These are phyloP conservation scores for Eurystomus gularis DNA, from an alignment of 2,113 vertebrate genomes.

Conservation along the genomic window DNA sequence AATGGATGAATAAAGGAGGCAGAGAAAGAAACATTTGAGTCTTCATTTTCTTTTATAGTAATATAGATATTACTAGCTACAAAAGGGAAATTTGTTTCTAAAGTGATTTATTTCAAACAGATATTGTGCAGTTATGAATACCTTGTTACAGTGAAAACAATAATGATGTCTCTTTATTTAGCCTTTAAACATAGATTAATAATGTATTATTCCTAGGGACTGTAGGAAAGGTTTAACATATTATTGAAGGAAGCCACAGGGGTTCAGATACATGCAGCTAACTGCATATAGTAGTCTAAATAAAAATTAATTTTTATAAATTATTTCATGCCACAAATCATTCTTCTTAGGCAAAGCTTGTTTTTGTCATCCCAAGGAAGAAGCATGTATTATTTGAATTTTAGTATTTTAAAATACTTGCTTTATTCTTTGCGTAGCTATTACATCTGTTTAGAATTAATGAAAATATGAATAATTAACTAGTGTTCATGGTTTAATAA, in stretches of 20 bases:
- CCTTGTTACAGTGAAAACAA: background rate
- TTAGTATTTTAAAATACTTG: background rate
- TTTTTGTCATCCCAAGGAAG: background rate
- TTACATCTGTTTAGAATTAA: background rate
- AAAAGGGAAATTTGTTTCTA: background rate
- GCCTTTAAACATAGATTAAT: background rate
- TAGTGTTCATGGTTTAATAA: background rate
- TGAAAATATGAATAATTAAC: background rate
- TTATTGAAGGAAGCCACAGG: background rate
- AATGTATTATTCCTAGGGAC: background rate
- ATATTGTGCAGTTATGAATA: background rate
- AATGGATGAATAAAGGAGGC: background rate
- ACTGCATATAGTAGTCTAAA: background rate
- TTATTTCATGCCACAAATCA: background rate
- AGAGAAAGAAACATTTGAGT: background rate
- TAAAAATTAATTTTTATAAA: background rate
- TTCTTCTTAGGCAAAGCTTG: background rate
- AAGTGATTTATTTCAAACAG: background rate
- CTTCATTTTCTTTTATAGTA: background rate
- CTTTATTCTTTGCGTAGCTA: background rate
- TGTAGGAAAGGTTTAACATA: background rate
- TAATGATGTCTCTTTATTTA: background rate
- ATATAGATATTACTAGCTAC: background rate
- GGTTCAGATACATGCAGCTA: background rate
- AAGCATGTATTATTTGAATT: background rate